Evolutionary conservation across 2,888 invertebrate genomes (phyloP).

Genomic region (Thera obeliscata): DNA sequence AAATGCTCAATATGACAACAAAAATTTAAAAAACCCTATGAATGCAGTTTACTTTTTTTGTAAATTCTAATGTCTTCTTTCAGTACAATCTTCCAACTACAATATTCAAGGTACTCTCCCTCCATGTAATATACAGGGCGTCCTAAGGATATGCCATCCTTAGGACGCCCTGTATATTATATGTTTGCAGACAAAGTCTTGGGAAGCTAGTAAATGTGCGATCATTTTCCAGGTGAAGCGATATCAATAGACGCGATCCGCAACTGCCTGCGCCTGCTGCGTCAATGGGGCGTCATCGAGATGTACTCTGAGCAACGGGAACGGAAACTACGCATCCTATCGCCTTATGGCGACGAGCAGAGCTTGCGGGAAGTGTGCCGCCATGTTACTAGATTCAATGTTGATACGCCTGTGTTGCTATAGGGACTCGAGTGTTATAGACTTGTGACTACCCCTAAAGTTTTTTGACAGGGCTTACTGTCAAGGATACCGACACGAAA

Average conservation of each 20-base stretch:
- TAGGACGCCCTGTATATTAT: no score
- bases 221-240: slow-evolving; percentile 89
- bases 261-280: slow-evolving; percentile 92
- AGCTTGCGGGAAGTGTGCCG: slow-evolving; percentile 54
- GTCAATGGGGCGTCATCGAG: slow-evolving; percentile 92
- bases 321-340: slow-evolving; percentile 57
- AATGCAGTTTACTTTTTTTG: no score
- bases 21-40: no score
- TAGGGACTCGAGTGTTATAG: slow-evolving; percentile 3
- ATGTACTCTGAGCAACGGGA: slow-evolving; percentile 62
- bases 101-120: no score
- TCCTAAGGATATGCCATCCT: no score
- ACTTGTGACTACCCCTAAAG: not conserved
- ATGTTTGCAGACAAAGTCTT: no score
- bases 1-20: no score
- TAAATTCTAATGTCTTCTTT: no score
- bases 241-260: slow-evolving; percentile 93
- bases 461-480: not conserved
- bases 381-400: slow-evolving; percentile 67
- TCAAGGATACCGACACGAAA: slow-evolving; percentile 51
- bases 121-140: no score
- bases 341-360: slow-evolving; percentile 56
- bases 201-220: no score
- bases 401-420: slow-evolving; percentile 60
- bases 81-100: no score